A percentile compares a stretch with the other conserved stretches of the same genome.
Conservation (phyloP, 2,113 vertebrate species). For the Paratilapia polleni region DNA sequence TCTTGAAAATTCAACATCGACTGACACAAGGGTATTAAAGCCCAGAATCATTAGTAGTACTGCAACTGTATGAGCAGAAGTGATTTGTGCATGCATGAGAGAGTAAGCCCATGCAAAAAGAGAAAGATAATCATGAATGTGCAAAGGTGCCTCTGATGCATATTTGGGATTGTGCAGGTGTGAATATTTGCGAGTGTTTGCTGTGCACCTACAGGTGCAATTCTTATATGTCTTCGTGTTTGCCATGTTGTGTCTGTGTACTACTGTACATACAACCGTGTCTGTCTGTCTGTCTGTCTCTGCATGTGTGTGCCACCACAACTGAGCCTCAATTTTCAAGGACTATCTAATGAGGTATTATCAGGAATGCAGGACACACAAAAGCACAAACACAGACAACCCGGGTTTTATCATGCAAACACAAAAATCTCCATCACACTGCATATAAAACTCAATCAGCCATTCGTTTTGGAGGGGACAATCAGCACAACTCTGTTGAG, state of each 20-base stretch:
- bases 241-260: constrained; percentile 9
- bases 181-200: background rate
- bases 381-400: background rate
- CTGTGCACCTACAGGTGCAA: constrained; percentile 29
- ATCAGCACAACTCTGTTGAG: constrained; percentile 33
- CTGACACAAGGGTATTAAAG: constrained; percentile 31
- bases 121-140: background rate
- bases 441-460: constrained; percentile 17
- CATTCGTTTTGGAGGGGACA: constrained; percentile 30
- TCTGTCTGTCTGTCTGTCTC: constrained; percentile 1
- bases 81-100: constrained; percentile 18
- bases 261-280: constrained; percentile 11
- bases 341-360: background rate
- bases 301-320: constrained; percentile 16
- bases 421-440: background rate
- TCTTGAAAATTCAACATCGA: constrained; percentile 55
- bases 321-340: constrained; percentile 8
- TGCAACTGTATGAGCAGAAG: constrained; percentile 22
- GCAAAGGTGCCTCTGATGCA: background rate
- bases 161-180: constrained; percentile 22
- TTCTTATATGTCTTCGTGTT: constrained; percentile 17
- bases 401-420: constrained; percentile 23
- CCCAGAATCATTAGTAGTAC: constrained; percentile 23
- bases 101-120: constrained; percentile 13
- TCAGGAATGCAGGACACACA: constrained; percentile 17